Evolutionary conservation across 2,113 vertebrate species (phyloP).

Genomic region (Perccottus glenii): DNA sequence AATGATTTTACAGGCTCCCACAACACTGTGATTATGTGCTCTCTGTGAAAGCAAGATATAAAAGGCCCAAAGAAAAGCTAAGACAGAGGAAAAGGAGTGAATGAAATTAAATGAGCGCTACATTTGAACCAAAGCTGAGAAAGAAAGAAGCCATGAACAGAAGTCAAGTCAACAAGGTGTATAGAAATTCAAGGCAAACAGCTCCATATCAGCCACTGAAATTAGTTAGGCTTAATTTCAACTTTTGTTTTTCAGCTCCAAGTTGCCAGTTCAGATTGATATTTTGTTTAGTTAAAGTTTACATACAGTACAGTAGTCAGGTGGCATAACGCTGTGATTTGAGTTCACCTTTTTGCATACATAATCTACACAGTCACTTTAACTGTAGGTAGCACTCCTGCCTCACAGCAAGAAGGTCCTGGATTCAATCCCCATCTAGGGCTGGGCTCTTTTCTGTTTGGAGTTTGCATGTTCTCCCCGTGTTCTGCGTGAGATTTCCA

Average conservation of each 20-base stretch:
- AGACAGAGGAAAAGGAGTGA: constrained; percentile 43
- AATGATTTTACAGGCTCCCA: constrained; percentile 70
- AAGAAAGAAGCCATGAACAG: constrained; percentile 61
- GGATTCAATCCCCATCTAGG: too few species aligned
- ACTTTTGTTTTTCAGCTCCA: neutral
- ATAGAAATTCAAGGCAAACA: constrained; percentile 22
- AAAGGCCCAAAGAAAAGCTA: constrained; percentile 73
- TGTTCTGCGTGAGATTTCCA: too few species aligned
- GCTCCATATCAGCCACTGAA: constrained; percentile 20
- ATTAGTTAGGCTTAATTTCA: neutral
- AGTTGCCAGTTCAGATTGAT: neutral
- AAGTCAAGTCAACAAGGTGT: constrained; percentile 64
- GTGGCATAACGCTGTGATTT: too few species aligned
- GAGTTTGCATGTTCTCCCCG: too few species aligned
- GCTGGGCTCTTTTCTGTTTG: too few species aligned
- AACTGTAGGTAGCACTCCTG: too few species aligned
- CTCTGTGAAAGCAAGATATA: constrained; percentile 80
- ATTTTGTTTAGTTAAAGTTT: too few species aligned
- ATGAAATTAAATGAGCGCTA: constrained; percentile 62
- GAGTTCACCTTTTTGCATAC: too few species aligned
- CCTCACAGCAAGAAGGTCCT: too few species aligned
- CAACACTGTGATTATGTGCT: constrained; percentile 79
- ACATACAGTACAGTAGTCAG: too few species aligned
- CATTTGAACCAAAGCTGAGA: constrained; percentile 44
- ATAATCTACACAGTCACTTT: too few species aligned